Percentiles rank a stretch among this genome's conserved stretches.
Conservation (phyloP, 2,888 invertebrate species). For the Nymphalis c-album region DNA sequence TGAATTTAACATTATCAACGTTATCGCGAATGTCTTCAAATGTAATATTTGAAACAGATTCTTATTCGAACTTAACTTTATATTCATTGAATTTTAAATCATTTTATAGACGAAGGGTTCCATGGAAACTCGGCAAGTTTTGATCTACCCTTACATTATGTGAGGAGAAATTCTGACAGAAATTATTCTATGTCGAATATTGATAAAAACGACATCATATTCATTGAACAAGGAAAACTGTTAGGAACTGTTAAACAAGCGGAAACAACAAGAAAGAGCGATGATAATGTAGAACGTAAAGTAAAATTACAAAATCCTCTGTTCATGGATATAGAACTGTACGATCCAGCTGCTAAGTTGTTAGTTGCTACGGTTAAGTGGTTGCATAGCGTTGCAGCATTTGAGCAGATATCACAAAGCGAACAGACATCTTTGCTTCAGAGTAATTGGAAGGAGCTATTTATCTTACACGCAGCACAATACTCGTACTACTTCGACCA, state of each 20-base stretch:
- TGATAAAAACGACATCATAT: conserved; percentile 20
- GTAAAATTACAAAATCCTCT: conserved; percentile 43
- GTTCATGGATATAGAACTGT: conserved; percentile 52
- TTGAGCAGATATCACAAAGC: conserved; percentile 82
- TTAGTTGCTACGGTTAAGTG: conserved; percentile 90
- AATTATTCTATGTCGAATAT: background rate
- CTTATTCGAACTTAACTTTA: too few relatives aligned
- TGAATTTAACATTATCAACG: too few relatives aligned
- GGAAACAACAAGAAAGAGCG: conserved; percentile 44
- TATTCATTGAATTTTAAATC: background rate
- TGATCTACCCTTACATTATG: conserved; percentile 60
- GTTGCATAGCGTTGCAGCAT: conserved; percentile 89
- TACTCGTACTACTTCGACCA: conserved; percentile 88
- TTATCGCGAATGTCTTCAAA: too few relatives aligned
- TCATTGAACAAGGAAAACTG: conserved; percentile 33
- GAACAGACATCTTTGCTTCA: conserved; percentile 89
- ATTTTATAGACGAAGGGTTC: background rate
- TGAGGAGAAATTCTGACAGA: conserved; percentile 47
- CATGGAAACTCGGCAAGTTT: conserved; percentile 12
- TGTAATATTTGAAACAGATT: too few relatives aligned
- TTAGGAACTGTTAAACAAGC: conserved; percentile 43
- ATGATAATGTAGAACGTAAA: conserved; percentile 5
- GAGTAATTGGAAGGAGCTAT: conserved; percentile 91
- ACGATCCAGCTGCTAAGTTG: conserved; percentile 88
- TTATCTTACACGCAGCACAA: conserved; percentile 91